Evolutionary conservation across 2,113 vertebrate genomes (phyloP).

Genomic region (Junco hyemalis): DNA sequence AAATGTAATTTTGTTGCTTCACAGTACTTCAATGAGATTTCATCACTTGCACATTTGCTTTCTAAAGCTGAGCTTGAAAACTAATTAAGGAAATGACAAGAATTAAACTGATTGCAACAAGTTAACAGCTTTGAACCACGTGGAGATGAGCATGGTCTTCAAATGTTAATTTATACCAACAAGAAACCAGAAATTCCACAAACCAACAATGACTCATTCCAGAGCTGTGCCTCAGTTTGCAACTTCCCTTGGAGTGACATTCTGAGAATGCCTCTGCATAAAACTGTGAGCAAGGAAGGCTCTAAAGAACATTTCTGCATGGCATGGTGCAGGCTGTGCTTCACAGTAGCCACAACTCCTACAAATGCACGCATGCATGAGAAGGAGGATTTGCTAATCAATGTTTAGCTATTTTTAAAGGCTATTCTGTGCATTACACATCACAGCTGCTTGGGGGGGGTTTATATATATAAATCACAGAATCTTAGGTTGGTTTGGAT

Average conservation of each 20-base stretch:
- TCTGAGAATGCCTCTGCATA: background rate
- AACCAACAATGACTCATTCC: background rate
- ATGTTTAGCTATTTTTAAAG: background rate
- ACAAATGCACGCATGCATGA: background rate
- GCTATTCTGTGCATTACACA: background rate
- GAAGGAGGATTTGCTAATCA: background rate
- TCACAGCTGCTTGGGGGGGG: background rate
- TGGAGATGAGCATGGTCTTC: background rate
- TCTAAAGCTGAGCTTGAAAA: background rate
- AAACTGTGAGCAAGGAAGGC: background rate
- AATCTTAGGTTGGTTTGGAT: background rate
- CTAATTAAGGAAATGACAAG: slow-evolving; percentile 42
- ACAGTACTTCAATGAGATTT: background rate
- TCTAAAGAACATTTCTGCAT: background rate
- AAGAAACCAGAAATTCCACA: background rate
- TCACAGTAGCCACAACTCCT: background rate
- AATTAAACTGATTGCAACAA: slow-evolving; percentile 32
- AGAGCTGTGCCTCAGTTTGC: background rate
- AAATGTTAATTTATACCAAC: background rate
- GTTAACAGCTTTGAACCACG: slow-evolving; percentile 9
- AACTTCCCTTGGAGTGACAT: background rate
- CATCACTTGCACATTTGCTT: background rate
- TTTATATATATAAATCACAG: background rate
- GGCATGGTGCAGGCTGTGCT: background rate
- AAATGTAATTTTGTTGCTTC: background rate